Percentiles rank a stretch among this genome's conserved stretches.
These are phyloP conservation scores for Daubentonia madagascariensis DNA, from an alignment of 2,113 vertebrate genomes.

Conservation along the genomic window DNA sequence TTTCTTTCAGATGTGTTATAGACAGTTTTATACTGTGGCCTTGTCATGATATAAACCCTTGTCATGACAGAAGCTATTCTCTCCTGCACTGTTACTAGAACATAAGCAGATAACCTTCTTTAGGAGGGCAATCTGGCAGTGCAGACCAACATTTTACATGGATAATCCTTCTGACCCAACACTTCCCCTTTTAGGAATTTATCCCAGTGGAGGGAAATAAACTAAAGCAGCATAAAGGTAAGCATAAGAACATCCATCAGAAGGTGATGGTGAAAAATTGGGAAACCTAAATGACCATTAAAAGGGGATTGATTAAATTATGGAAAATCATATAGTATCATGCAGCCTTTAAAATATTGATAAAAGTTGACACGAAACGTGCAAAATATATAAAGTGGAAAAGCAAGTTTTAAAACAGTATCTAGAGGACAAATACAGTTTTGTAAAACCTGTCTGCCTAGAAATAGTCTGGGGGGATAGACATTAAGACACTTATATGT, in stretches of 20 bases:
- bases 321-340: neutral
- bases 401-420: neutral
- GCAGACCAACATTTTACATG: neutral
- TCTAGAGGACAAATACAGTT: neutral
- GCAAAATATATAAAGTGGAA: neutral
- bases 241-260: neutral
- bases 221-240: neutral
- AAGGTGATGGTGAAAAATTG: neutral
- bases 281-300: neutral
- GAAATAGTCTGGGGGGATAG: neutral
- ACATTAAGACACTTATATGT: neutral
- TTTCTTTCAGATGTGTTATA: neutral
- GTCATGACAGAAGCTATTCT: neutral
- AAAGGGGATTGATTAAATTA: too few relatives aligned
- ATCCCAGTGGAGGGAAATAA: neutral
- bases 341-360: neutral
- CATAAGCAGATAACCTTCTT: neutral
- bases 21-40: neutral
- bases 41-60: neutral
- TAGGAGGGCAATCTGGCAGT: neutral
- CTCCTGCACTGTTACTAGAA: neutral
- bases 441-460: neutral
- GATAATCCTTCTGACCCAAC: neutral
- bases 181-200: neutral
- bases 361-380: neutral